Conservation (phyloP, 92 coral and sea anemone species). For the Epizoanthus stellaris region DNA sequence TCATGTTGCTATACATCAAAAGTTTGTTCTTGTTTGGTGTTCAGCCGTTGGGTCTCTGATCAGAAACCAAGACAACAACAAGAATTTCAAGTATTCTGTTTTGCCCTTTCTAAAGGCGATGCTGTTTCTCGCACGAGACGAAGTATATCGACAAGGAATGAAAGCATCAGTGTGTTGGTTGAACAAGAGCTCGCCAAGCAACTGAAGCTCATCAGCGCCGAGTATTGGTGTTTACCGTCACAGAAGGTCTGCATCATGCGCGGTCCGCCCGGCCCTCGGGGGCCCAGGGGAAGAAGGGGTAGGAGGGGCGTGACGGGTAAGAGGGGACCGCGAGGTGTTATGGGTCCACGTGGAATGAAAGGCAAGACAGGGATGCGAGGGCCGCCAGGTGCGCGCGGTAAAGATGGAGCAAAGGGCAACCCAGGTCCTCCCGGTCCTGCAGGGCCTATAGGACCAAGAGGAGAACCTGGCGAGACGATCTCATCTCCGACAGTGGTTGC, state of each 20-base stretch:
- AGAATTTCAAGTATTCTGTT: too few relatives aligned
- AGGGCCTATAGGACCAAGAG: slow-evolving; percentile 9
- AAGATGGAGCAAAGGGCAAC: not conserved
- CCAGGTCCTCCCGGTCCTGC: slow-evolving; percentile 9
- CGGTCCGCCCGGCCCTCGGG: slow-evolving; percentile 30
- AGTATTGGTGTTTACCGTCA: slow-evolving; percentile 6
- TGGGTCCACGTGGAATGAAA: slow-evolving; percentile 7
- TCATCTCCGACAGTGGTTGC: slow-evolving; percentile 12
- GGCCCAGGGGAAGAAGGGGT: slow-evolving; percentile 21
- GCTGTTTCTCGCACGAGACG: slow-evolving; percentile 7
- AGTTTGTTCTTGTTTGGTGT: too few relatives aligned
- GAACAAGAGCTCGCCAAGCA: slow-evolving; percentile 13
- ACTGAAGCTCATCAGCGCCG: slow-evolving; percentile 1
- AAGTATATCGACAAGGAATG: not conserved
- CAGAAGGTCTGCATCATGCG: slow-evolving; percentile 26
- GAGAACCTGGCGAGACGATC: slow-evolving; percentile 31
- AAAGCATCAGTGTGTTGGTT: slow-evolving; percentile 10
- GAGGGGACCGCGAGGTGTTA: slow-evolving; percentile 2
- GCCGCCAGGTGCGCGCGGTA: slow-evolving; percentile 2
- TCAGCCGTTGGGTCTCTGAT: too few relatives aligned
- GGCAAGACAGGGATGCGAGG: slow-evolving; percentile 15
- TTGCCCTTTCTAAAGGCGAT: not conserved
- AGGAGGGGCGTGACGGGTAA: slow-evolving; percentile 5
- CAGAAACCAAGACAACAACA: too few relatives aligned
- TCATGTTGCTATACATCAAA: too few relatives aligned